phyloP scores from a whole-genome alignment of 2,113 vertebrate genomes.

The human (Homo sapiens) region DNA sequence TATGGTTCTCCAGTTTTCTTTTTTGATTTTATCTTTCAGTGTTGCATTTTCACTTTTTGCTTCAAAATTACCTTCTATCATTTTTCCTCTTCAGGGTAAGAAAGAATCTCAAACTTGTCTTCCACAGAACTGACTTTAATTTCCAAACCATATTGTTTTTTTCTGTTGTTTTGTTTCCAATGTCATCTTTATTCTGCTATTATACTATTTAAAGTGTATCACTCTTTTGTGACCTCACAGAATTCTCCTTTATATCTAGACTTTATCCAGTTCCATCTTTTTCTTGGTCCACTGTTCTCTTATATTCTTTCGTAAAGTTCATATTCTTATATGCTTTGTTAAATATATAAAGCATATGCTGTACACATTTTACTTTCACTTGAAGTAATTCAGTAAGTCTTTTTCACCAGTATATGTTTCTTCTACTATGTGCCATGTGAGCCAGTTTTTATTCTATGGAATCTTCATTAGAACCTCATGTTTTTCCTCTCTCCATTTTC shows the following conservation, averaged over 20 bases:
- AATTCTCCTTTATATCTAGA: background rate
- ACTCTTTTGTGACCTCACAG: background rate
- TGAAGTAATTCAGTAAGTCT: background rate
- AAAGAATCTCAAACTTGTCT: background rate
- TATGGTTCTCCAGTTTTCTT: background rate
- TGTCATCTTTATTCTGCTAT: background rate
- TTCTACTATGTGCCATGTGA: background rate
- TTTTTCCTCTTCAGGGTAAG: background rate
- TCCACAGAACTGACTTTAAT: background rate
- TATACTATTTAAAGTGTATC: background rate
- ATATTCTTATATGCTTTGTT: background rate
- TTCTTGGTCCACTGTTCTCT: background rate
- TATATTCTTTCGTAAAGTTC: background rate
- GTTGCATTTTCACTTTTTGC: background rate
- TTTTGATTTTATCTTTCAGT: background rate
- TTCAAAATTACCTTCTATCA: background rate
- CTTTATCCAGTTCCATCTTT: background rate
- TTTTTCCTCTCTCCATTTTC: background rate
- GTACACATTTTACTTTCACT: background rate
- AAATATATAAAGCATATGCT: background rate
- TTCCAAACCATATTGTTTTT: background rate
- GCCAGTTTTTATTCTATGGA: background rate
- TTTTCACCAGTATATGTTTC: background rate
- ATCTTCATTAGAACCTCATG: background rate
- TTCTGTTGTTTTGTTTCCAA: background rate